Base-by-base conservation (phyloP, 2,888 invertebrate species). In the Dryadula phaetusa region DNA sequence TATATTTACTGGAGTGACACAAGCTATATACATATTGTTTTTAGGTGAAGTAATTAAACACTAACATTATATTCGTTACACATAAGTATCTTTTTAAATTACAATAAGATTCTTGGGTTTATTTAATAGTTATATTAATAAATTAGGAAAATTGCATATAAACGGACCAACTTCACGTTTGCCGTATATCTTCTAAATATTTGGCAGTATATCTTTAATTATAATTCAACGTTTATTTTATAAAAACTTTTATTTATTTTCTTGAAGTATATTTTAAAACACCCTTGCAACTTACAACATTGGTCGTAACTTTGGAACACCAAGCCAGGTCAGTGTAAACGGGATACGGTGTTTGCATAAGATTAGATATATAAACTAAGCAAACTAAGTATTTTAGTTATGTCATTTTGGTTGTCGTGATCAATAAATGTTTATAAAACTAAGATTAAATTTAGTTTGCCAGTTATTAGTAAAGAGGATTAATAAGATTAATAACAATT, bases 241-340 rank as follows among this genome's bases (percentile, higher is more conserved):
- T 12, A 47, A 25, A 47, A 2, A 0, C 34, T 1, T 20, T 40
- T 22, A n/a, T 34, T n/a, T 22, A 22, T 16, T 18, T 56, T 40
- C 37, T 3, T 37, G 5, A 22, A 14, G 22, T 22, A n/a, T 8
- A n/a, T 22, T n/a, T 22, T 37, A 6, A 56, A 40, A 28, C 52
- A 52, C 34, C 40, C 16, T 18, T 7, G n/a, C 28, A 44, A 60
- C 56, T 37, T 28, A 16, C 16, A 60, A 46, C 44, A 16, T 28
- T 28, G 28, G 32, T 60, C 32, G 44, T 60, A 32, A 46, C 28
- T 60, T 42, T 25, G 32, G 6, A 16, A 22, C n/a, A 37, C 10
- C 20, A 60, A 60, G 37, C 37, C 32, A 44, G 44, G 44, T 44
- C 18, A 28, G 60, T n/a, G n/a, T 58, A 58, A 58, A 58, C 58